Evolutionary conservation across 2,797 vertebrate genomes (phyloP).

Genomic region (Peromyscus melanophrys): DNA sequence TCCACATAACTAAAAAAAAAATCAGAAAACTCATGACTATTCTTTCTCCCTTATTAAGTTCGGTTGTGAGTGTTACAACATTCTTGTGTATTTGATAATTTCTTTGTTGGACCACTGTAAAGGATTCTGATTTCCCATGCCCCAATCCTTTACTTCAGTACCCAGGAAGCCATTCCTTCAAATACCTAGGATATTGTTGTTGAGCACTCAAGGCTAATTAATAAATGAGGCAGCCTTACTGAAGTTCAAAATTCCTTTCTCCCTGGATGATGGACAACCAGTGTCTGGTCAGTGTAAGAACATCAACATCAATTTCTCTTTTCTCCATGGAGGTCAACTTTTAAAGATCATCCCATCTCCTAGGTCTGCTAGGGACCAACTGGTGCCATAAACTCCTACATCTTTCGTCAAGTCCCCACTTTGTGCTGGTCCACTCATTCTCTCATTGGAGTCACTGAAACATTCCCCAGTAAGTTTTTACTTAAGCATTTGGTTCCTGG

Average conservation of each 20-base stretch:
- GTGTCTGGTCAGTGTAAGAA: not conserved
- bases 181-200: not conserved
- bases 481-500: not conserved
- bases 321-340: not conserved
- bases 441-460: not conserved
- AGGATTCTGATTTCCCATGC: not conserved
- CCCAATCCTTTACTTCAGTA: not conserved
- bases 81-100: not conserved
- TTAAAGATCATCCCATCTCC: not conserved
- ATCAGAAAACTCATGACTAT: not conserved
- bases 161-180: not conserved
- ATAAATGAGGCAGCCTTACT: not conserved
- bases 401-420: not conserved
- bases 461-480: not conserved
- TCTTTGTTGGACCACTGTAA: not conserved
- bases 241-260: not conserved
- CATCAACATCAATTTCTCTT: not conserved
- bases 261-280: not conserved
- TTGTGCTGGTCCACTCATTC: not conserved
- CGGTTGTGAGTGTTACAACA: not conserved
- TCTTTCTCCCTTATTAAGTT: not conserved
- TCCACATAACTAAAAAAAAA: not conserved
- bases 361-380: not conserved
- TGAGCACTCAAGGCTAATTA: not conserved
- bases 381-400: not conserved